Conservation (phyloP, 2,888 invertebrate species). For the Acrobasis suavella region DNA sequence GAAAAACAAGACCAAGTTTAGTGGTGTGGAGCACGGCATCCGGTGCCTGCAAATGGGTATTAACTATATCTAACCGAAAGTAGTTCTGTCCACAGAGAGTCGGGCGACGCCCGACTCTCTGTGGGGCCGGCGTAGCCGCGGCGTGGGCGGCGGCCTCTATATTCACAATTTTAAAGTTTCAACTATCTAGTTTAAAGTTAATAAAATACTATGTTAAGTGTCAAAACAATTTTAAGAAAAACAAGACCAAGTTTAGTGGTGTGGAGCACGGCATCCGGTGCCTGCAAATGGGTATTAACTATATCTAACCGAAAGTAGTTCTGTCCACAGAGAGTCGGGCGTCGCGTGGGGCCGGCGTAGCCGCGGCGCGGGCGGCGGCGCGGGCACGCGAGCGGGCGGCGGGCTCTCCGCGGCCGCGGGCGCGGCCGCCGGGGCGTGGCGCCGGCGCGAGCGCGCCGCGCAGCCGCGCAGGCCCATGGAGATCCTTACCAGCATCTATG, state of each 20-base stretch:
- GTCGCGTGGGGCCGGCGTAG: slow-evolving; percentile 63
- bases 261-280: too few species aligned
- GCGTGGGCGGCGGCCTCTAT: slow-evolving; percentile 40
- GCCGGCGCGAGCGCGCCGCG: slow-evolving; percentile 73
- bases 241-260: too few species aligned
- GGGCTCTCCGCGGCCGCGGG: slow-evolving; percentile 49
- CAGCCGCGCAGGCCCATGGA: slow-evolving; percentile 79
- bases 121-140: slow-evolving; percentile 58
- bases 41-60: too few species aligned
- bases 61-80: background rate
- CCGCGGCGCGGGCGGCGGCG: slow-evolving; percentile 42
- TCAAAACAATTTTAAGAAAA: too few species aligned
- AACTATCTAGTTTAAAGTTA: too few species aligned
- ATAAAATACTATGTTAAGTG: too few species aligned
- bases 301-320: slow-evolving; percentile 9
- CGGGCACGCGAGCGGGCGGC: slow-evolving; percentile 48
- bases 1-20: too few species aligned
- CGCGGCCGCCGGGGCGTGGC: slow-evolving; percentile 63
- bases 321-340: slow-evolving; percentile 60
- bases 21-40: too few species aligned
- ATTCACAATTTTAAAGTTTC: too few species aligned
- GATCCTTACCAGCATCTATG: slow-evolving; percentile 79
- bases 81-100: slow-evolving; percentile 55
- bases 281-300: too few species aligned
- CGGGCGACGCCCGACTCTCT: slow-evolving; percentile 63